Evolutionary conservation across 1,140 invertebrate species (phyloP), one percentile per base, ranked within the genome.

Genomic region (Drosophila setifemur): DNA sequence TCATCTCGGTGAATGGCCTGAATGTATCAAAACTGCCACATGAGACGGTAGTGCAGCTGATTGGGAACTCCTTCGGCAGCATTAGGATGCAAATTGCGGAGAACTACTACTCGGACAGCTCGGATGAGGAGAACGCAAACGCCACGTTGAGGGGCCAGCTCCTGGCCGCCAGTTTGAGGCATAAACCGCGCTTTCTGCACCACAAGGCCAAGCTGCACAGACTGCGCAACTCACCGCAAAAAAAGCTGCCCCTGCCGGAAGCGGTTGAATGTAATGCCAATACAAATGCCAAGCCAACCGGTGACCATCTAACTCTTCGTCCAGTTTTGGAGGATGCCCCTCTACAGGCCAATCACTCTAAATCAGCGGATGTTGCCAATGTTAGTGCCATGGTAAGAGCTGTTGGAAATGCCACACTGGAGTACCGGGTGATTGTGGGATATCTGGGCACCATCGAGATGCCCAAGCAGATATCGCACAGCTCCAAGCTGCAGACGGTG

Each of bases 361-460:
- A 81, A 9, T 35, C 57, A 25, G 43, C 61, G 1, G 89, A 91
- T 54, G 88, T 91, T 12, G 86, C 89, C 19, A 91, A 91, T 81
- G 90, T 91, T 4, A 90, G 88, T 43, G 90, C 90, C 19, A 89
- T 90, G 81, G 81, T 90, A 2, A 57, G 76, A 9, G 72, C 86
- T 14, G 66, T 60, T 28, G 61, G 91, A 45, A 92, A 93, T 39
- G 93, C 93, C 40, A 92, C 93, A 28, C 91, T 95, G 18, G 94
- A 97, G 50, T 96, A 96, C 76, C 93, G 95, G 61, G 96, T 96
- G 0, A 94, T 98, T 9, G 96, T 98, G 2, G 97, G 97, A 0
- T 99, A 98, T 90, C 92, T 98, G 40, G 97, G 98, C 3, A 98
- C 97, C 0, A 98, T 98, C 43, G 97, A 98, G 91, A 98, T 98